Conservation (phyloP, 2,113 vertebrate species). For the Amia ocellicauda region DNA sequence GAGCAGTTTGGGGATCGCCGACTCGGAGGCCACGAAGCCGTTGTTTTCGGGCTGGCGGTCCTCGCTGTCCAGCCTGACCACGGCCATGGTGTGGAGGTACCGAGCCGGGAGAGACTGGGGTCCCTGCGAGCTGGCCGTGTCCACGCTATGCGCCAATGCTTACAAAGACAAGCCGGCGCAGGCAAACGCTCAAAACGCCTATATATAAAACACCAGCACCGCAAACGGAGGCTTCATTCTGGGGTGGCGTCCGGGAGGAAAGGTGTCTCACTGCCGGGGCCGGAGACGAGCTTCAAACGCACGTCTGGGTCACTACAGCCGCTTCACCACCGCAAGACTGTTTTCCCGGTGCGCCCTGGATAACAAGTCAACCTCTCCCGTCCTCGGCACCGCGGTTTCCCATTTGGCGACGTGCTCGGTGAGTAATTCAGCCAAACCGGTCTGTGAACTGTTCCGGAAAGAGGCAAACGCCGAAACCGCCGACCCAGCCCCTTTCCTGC, state of each 20-base stretch:
- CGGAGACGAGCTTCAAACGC: constrained; percentile 20
- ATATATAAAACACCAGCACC: constrained; percentile 47
- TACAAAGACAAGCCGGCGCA: constrained; percentile 50
- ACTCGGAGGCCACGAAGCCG: constrained; percentile 60
- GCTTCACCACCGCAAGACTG: too few relatives aligned
- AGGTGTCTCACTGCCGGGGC: constrained; percentile 34
- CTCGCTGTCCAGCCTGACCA: constrained; percentile 52
- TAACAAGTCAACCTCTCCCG: constrained; percentile 30
- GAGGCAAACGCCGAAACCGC: not conserved
- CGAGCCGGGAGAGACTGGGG: constrained; percentile 46
- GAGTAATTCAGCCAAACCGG: constrained; percentile 14
- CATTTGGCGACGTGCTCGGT: constrained; percentile 22
- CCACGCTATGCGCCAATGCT: constrained; percentile 40
- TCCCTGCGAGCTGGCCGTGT: constrained; percentile 42
- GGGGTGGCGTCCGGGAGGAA: constrained; percentile 31
- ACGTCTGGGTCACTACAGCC: too few relatives aligned
- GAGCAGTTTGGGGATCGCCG: constrained; percentile 63
- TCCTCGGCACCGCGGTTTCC: constrained; percentile 40
- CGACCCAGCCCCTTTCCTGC: constrained; percentile 31
- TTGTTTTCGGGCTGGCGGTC: constrained; percentile 66
- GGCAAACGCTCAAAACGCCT: constrained; percentile 45
- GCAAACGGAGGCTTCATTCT: constrained; percentile 35
- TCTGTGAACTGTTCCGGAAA: constrained; percentile 21
- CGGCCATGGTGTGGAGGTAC: constrained; percentile 58
- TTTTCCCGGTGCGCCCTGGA: too few relatives aligned